Conservation (phyloP, 2,113 vertebrate genomes). For the Phocoena phocoena region DNA sequence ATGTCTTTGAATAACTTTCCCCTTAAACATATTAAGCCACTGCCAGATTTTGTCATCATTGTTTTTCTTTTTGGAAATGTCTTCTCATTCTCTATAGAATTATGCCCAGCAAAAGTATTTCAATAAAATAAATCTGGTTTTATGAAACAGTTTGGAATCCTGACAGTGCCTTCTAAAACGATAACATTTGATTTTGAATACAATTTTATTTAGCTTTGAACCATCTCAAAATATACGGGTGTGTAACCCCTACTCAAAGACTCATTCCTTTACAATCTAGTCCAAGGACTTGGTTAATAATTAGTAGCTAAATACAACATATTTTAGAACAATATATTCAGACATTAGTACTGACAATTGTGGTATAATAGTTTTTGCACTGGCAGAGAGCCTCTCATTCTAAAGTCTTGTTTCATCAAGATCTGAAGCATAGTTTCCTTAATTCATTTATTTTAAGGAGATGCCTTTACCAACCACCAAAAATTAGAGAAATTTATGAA, state of each 20-base stretch:
- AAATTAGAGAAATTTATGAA: not conserved
- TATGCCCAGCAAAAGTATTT: not conserved
- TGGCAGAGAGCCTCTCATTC: not conserved
- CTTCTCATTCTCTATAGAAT: not conserved
- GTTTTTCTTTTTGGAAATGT: constrained; percentile 1
- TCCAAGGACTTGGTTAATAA: not conserved
- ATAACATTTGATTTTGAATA: constrained; percentile 15
- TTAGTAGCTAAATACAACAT: not conserved
- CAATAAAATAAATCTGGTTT: not conserved
- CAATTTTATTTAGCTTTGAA: not conserved
- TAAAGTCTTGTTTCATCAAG: not conserved
- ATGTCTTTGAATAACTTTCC: not conserved
- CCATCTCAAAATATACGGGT: not conserved
- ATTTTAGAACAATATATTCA: not conserved
- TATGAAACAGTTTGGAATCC: not conserved
- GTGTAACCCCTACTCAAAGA: not conserved
- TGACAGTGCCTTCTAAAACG: not conserved
- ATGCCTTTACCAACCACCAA: not conserved
- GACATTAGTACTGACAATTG: not conserved
- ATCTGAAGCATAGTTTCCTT: not conserved
- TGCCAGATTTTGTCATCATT: not conserved
- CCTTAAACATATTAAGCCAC: not conserved
- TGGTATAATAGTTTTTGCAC: not conserved
- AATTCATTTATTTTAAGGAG: not conserved
- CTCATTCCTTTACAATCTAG: not conserved